Percentiles rank a stretch among this genome's conserved stretches.
Conservation (phyloP, 2,113 vertebrate genomes). For the Hippopotamus amphibius region DNA sequence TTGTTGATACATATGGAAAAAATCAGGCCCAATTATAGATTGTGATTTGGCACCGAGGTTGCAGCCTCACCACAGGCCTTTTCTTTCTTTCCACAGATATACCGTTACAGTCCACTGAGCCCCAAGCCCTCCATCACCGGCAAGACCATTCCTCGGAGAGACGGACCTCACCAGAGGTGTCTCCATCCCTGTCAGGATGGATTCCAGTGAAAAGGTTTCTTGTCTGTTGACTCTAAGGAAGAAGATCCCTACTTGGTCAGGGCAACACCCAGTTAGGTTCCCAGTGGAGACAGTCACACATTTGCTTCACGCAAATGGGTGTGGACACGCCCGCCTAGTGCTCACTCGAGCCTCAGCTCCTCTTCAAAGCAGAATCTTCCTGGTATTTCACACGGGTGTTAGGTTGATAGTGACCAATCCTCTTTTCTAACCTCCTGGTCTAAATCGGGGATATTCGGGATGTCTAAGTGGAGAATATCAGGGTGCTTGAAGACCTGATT, state of each 20-base stretch:
- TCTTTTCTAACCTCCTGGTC: not conserved
- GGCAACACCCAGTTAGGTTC: not conserved
- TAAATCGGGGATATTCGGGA: not conserved
- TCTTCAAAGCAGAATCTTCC: too few species aligned
- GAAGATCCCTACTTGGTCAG: not conserved
- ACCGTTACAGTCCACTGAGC: constrained; percentile 83
- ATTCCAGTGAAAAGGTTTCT: constrained; percentile 77
- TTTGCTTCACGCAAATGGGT: rapidly evolving
- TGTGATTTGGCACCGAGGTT: constrained; percentile 87
- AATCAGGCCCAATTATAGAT: constrained; percentile 88
- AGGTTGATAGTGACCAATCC: not conserved
- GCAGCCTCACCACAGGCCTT: constrained; percentile 86
- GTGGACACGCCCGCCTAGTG: rapidly evolving
- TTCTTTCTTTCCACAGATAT: constrained; percentile 86
- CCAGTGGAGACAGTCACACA: rapidly evolving
- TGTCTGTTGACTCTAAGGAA: constrained; percentile 65
- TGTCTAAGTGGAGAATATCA: not conserved
- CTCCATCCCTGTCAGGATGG: constrained; percentile 69
- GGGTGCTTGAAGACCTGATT: not conserved
- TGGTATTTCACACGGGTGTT: not conserved
- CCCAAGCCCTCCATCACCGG: constrained; percentile 69
- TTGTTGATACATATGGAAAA: constrained; percentile 90
- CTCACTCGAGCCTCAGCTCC: too few species aligned
- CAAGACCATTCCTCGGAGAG: constrained; percentile 81
- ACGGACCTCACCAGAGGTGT: constrained; percentile 68